Evolutionary conservation across 1,140 invertebrate species (phyloP).

Genomic region (Branchinecta lindahli): DNA sequence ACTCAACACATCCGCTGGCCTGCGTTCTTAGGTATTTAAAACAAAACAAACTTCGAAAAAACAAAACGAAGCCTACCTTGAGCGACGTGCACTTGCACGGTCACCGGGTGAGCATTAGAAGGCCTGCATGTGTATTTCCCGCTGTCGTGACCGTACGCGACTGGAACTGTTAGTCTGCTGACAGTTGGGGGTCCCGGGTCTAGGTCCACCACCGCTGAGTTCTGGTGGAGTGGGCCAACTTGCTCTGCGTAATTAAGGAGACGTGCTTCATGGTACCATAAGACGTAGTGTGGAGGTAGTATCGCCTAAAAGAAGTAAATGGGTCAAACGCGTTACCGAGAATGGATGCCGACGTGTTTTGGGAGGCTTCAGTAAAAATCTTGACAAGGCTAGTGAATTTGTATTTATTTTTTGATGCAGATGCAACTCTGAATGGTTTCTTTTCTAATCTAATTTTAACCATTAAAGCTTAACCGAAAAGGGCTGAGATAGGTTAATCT

Average conservation of each 20-base stretch:
- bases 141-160: conserved; percentile 13
- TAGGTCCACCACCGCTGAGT: conserved; percentile 14
- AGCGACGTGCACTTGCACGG: conserved; percentile 19
- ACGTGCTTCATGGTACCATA: conserved; percentile 17
- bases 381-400: no score
- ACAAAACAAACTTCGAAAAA: no score
- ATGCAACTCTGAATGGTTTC: no score
- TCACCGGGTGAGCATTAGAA: conserved; percentile 17
- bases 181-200: conserved; percentile 20
- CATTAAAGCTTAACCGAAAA: no score
- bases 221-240: conserved; percentile 6
- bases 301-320: not conserved
- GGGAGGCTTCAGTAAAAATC: no score
- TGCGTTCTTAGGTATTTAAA: no score
- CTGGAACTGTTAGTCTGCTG: conserved; percentile 17
- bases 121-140: conserved; percentile 19
- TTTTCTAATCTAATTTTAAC: no score
- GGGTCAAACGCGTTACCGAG: no score
- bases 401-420: no score
- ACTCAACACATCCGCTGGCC: no score
- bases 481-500: no score
- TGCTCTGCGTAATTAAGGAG: conserved; percentile 16
- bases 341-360: no score
- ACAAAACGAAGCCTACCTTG: conserved; percentile 16
- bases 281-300: conserved; percentile 18